A percentile compares a stretch with the other conserved stretches of the same genome.
phyloP scores from a whole-genome alignment of 2,113 vertebrate genomes.

The Peromyscus leucopus region DNA sequence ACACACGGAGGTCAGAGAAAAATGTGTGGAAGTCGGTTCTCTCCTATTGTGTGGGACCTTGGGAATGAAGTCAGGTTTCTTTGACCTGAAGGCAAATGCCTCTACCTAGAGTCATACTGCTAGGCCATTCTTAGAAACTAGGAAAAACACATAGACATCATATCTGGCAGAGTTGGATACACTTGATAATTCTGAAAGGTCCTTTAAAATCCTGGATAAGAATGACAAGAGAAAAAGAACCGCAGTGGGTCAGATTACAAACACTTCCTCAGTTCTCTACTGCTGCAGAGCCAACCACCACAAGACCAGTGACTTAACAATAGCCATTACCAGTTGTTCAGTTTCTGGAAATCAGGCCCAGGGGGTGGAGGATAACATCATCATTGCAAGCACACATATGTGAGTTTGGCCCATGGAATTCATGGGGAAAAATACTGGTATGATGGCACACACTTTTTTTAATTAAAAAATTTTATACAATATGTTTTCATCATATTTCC shows the following conservation, averaged over 20 bases:
- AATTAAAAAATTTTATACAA: not conserved
- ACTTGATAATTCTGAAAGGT: constrained; percentile 23
- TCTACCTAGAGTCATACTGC: not conserved
- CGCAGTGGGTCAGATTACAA: not conserved
- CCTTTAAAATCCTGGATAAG: constrained; percentile 2
- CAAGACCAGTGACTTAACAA: not conserved
- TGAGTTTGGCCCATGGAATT: not conserved
- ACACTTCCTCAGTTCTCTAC: not conserved
- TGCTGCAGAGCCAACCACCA: not conserved
- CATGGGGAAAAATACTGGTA: rapidly evolving
- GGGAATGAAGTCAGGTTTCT: not conserved
- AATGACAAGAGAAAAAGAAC: not conserved
- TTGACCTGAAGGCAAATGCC: no score
- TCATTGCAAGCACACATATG: not conserved
- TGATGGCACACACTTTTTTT: not conserved
- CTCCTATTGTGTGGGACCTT: not conserved
- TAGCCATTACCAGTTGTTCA: not conserved
- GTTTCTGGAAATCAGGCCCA: not conserved
- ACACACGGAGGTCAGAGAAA: not conserved
- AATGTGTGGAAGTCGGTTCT: not conserved
- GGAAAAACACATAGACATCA: not conserved
- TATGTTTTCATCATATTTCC: not conserved
- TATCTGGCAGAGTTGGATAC: not conserved
- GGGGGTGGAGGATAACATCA: not conserved
- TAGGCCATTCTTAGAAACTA: not conserved